Evolutionary conservation across 2,797 vertebrate species (phyloP), one percentile per base, ranked within the genome.

Genomic region (Euphonia xanthogaster): DNA sequence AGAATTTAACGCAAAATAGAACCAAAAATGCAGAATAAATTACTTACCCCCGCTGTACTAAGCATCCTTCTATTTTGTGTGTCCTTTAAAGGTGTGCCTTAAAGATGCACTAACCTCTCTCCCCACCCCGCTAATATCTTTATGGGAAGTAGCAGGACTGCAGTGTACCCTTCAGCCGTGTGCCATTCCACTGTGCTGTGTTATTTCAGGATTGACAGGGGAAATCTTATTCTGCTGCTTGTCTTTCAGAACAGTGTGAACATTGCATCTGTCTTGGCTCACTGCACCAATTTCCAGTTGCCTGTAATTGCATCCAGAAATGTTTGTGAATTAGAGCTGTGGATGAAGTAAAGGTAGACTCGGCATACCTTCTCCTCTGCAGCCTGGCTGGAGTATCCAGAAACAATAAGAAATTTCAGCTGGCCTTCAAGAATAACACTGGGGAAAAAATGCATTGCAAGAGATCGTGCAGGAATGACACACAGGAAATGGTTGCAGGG

Each of bases 131-230:
- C 17, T 22, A 6, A 13, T 25, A 25, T 1, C 25, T 84, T 22
- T 28, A 35, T 3, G 66, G 44, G 28, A 65, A 70, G 31, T 30
- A 47, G 16, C 30, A 73, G n/a, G 51, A 30, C 55, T 75, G 51
- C 40, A 61, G 31, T 1, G 0, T 33, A 12, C 6, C 4, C n/a
- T 54, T 78, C 40, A 68, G 12, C 27, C 3, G 0, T 17, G 20
- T 71, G 48, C 14, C 1, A 1, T 68, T 84, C 22, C 28, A 47
- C n/a, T 1, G 0, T 24, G 54, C 17, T 42, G 22, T 19, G 7
- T 45, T 47, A 60, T 39, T 90, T 83, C 50, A 47, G 42, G 33
- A 44, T 5, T 39, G 81, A 35, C 23, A 42, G 37, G 16, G 13
- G 30, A 62, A 87, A 27, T 44, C 40, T 73, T 25, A 30, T 70